Base-by-base conservation (phyloP, 1,140 invertebrate genomes). In the Drosophila subobscura region DNA sequence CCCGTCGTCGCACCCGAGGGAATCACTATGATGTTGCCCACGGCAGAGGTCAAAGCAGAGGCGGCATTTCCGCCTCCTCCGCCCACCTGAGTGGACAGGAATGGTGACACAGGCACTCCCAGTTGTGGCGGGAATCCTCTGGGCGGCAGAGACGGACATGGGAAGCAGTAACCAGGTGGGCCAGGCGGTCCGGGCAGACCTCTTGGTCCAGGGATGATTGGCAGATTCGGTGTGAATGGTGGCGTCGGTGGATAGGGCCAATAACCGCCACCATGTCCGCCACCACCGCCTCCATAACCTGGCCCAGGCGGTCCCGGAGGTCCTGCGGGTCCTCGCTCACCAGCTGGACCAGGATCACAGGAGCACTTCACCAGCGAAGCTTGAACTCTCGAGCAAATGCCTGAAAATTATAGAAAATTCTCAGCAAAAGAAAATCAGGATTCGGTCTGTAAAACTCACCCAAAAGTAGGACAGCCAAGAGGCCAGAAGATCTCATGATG, bases 1-100 rank as follows among this genome's bases (percentile, higher is more conserved):
- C 59, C 60, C 0, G 71, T 52, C 23, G 52, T 46, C 0, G 47
- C 14, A 1, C 64, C 72, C 0, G 63, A 65, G 0, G 83, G 83
- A 25, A 88, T 52, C 1, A 88, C 77, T 41, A 88, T 79, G 1
- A 88, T 65, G 53, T 88, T 88, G 29, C 83, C 83, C 60, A 84
- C 67, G 1, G 83, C 76, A 0, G 73, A 60, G 42, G 72, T 74
- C 6, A 49, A 10, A 5, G 66, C 51, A 3, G 42, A 44, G 7
- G 45, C 40, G 10, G 33, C 10, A 37, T 37, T 37, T 12, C 58
- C 67, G 2, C 44, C 23, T 5, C 60, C 51, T 20, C 59, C 46
- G 12, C 45, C 49, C 7, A 50, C 60, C 37, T 50, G 72, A 4
- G 72, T 40, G 0, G 71, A 57, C 14, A 75, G 12, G 6, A 75